Base-by-base conservation (phyloP, 2,113 vertebrate species). In the Carassius auratus region DNA sequence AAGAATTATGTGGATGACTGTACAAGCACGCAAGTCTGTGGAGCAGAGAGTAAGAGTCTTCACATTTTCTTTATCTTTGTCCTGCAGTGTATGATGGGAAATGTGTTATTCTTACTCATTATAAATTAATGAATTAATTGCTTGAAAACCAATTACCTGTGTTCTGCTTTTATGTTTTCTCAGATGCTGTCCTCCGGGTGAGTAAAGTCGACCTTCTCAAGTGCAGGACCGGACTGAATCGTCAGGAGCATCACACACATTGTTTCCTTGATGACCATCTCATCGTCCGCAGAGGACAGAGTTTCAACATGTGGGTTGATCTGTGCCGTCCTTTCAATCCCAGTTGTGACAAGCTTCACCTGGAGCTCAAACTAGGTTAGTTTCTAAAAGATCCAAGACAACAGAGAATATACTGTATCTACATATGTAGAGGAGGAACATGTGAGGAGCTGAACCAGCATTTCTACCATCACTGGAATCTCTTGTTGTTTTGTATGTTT, bases 341-440 rank as follows among this genome's bases (percentile, higher is more conserved):
- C 10, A 90, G 59, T 0, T 91, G 86, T 0, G 94, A 96, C 90
- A 88, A 76, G 3, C 85, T 97, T 50, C 92, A 93, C 81, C 90
- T 97, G 0, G 91, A 96, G 50, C 93, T 97, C 0, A 93, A 93
- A 84, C 94, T 93, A 8, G 96, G 96, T 97, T 7, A 85, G 90
- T 81, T 30, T 30, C 2, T 30, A 30, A 30, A 30, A 1, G 30
- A 30, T 30, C 2, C 30, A 30, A 30, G 30, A 30, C 30, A 30
- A 30, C 30, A 30, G 30, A 30, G 1, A 2, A 30, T 30, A 30
- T 30, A 30, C 30, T 30, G 30, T 30, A 30, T 30, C 30, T 30
- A 30, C 2, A 30, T 30, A 30, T 48, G 45, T 48, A 3, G 9
- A 48, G 45, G 45, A 8, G 4, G 62, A 13, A 64, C 9, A 26